A percentile compares a stretch with the other conserved stretches of the same genome.
Evolutionary conservation across 1,140 invertebrate genomes (phyloP).

Genomic region (Megathymus violae): DNA sequence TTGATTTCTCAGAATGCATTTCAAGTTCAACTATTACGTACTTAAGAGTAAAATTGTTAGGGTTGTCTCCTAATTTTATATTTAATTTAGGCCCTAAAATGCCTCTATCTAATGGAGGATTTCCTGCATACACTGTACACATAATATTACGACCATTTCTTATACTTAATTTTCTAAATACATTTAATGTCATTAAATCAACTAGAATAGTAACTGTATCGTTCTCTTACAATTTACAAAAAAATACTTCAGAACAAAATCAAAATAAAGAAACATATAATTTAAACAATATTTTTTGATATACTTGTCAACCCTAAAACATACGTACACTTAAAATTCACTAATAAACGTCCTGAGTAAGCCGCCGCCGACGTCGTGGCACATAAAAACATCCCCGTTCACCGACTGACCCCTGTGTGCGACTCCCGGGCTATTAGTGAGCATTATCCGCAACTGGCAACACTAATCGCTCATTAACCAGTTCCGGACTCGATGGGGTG

Average conservation of each 20-base stretch:
- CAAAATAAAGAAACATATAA: too few species aligned
- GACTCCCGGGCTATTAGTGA: conserved; percentile 71
- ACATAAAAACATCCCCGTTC: conserved; percentile 59
- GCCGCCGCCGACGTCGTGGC: conserved; percentile 21
- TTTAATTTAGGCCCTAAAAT: too few species aligned
- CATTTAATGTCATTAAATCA: too few species aligned
- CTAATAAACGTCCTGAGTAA: conserved; percentile 18
- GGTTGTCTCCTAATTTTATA: too few species aligned
- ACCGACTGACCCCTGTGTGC: conserved; percentile 52
- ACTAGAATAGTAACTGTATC: too few species aligned
- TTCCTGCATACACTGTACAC: too few species aligned
- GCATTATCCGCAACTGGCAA: conserved; percentile 78
- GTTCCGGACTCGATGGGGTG: conserved; percentile 75
- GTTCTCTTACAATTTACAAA: too few species aligned
- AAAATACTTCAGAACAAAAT: too few species aligned
- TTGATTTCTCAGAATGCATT: conserved; percentile 2
- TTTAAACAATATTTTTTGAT: too few species aligned
- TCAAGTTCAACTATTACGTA: conserved; percentile 16
- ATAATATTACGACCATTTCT: too few species aligned
- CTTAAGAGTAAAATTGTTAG: neutral
- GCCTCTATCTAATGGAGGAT: neutral
- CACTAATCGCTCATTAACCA: conserved; percentile 80
- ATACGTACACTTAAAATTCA: conserved; percentile 5
- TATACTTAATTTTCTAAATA: too few species aligned
- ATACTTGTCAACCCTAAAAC: neutral